Conservation (phyloP, 2,888 invertebrate species). For the Mythimna lalbum region DNA sequence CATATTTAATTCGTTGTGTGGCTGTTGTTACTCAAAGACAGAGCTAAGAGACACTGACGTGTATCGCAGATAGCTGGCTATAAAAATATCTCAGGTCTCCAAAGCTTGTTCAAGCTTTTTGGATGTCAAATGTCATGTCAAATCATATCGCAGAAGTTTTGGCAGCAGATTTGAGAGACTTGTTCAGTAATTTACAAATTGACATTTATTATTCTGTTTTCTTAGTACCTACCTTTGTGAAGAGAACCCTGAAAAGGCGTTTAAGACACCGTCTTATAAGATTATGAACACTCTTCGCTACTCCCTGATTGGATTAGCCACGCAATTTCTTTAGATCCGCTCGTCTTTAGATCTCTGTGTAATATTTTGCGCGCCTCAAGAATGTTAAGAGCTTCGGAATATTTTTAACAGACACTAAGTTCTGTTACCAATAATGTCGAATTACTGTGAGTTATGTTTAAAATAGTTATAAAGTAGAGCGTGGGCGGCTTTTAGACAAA, state of each 20-base stretch:
- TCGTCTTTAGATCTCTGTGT: constrained; percentile 17
- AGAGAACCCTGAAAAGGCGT: constrained; percentile 19
- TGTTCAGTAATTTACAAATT: not conserved
- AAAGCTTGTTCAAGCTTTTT: not conserved
- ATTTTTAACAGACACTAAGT: constrained; percentile 8
- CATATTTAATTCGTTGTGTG: not conserved
- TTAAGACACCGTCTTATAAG: constrained; percentile 25
- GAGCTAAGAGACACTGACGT: constrained; percentile 5
- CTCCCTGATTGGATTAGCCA: constrained; percentile 41
- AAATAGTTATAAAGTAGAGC: constrained; percentile 8
- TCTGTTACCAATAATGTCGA: constrained; percentile 18
- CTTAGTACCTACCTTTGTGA: not conserved
- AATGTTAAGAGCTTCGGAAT: constrained; percentile 22
- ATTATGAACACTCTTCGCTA: constrained; percentile 37
- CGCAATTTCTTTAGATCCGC: constrained; percentile 31
- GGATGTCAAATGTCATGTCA: not conserved
- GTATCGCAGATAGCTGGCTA: not conserved
- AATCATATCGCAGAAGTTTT: not conserved
- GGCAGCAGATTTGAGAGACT: not conserved
- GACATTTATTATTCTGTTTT: constrained; percentile 15
- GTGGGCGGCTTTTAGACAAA: constrained; percentile 18
- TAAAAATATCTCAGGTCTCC: not conserved
- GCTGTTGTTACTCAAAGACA: not conserved
- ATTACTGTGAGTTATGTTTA: constrained; percentile 34
- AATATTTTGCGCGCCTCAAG: constrained; percentile 4